Conservation (phyloP, 2,888 invertebrate genomes). For the Ectobius pallidus region DNA sequence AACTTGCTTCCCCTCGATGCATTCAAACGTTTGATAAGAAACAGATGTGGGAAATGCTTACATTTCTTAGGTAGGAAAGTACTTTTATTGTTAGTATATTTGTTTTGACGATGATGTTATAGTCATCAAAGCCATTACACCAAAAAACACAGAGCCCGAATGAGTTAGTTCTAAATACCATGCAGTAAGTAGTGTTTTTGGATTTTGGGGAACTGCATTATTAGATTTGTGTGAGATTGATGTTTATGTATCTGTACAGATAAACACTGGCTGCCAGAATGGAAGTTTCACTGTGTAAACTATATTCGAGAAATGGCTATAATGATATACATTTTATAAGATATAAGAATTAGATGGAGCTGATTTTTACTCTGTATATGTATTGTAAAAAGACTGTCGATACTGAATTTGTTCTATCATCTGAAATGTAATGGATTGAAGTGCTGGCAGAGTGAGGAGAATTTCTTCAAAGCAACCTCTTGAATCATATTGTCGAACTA, state of each 20-base stretch:
- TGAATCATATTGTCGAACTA: too few species aligned
- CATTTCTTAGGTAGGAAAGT: neutral
- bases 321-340: slow-evolving; percentile 8
- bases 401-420: too few species aligned
- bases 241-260: neutral
- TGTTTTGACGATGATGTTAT: too few species aligned
- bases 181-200: neutral
- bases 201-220: neutral
- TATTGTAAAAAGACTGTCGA: too few species aligned
- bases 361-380: slow-evolving; percentile 11
- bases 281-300: neutral
- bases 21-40: neutral
- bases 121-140: neutral
- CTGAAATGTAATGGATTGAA: too few species aligned
- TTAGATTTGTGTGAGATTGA: neutral
- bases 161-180: neutral
- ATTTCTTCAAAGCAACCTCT: too few species aligned
- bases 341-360: neutral
- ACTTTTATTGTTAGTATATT: neutral
- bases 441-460: too few species aligned
- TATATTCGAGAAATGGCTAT: neutral
- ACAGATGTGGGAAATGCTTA: too few species aligned
- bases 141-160: neutral
- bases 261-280: neutral
- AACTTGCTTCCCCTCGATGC: neutral